Base-by-base conservation (phyloP, 2,888 invertebrate genomes). In the Charanyca ferruginea region DNA sequence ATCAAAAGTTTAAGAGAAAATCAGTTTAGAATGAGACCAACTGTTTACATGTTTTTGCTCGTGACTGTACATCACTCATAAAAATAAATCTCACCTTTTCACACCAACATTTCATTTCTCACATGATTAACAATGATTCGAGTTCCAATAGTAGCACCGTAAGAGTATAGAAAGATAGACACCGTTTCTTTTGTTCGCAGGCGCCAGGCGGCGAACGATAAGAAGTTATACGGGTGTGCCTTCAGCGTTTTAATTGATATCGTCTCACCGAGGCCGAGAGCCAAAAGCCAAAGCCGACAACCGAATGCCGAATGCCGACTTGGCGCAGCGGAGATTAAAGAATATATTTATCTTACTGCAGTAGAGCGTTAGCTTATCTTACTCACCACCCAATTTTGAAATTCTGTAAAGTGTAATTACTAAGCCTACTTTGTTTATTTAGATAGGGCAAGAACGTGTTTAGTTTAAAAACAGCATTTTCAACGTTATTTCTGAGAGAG, bases 231-330 rank as follows among this genome's bases (percentile, higher is more conserved):
- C 79, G 80, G 73, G 80, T 74, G 73, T 73, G 73, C 67, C 57
- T 73, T 71, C 63, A 66, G 64, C 71, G 73, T 79, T 81, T 81
- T 81, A 81, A 83, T 81, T 81, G 81, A 81, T 73, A 79, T 67
- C 61, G 61, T 35, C 51, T 62, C 58, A 45, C 47, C 22, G 59
- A 76, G 54, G 73, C 62, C 47, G 62, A 54, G 73, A 65, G 61
- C 62, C 64, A 55, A 63, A 63, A 67, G 72, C 48, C n/a, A n/a
- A n/a, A n/a, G n/a, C n/a, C n/a, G n/a, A n/a, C n/a, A n/a, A n/a
- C n/a, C 61, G 51, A 72, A 67, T 25, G 25, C 45, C 53, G 55
- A 71, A 67, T 57, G 44, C 66, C 48, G 55, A 62, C 32, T 64
- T 66, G 47, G 68, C 72, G 54, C 64, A 53, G 59, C 41, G 25